Evolutionary conservation across 1,140 invertebrate genomes (phyloP).

Genomic region (Chionoecetes opilio): DNA sequence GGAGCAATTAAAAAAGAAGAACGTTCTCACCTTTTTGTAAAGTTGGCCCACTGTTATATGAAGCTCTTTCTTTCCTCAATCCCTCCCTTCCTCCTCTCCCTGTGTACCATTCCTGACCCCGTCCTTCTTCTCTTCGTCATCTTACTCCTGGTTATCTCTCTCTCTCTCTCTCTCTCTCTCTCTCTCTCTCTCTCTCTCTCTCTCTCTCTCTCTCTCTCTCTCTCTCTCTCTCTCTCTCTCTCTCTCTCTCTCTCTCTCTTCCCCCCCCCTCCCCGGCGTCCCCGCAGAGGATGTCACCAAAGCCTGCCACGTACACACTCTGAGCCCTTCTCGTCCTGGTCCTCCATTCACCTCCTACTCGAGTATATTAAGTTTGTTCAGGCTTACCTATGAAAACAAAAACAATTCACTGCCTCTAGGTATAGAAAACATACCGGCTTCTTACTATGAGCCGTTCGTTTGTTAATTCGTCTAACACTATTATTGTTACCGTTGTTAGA

Average conservation of each 20-base stretch:
- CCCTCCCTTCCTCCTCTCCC: neutral
- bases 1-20: slow-evolving; percentile 46
- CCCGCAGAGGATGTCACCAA: neutral
- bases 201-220: neutral
- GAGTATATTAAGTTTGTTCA: neutral
- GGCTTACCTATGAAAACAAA: neutral
- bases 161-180: neutral
- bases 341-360: neutral
- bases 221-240: neutral
- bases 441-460: too few species aligned
- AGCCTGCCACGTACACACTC: neutral
- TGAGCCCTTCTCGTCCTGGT: neutral
- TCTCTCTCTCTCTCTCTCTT: neutral
- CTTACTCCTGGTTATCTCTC: neutral
- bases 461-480: too few species aligned
- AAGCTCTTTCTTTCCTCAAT: neutral
- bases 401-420: neutral
- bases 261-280: neutral
- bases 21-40: slow-evolving; percentile 31
- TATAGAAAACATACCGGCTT: too few species aligned
- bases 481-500: too few species aligned
- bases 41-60: slow-evolving; percentile 5
- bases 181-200: neutral
- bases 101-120: neutral
- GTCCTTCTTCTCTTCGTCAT: neutral